Base-by-base conservation (phyloP, 2,888 invertebrate genomes). In the Galerucella pusilla region DNA sequence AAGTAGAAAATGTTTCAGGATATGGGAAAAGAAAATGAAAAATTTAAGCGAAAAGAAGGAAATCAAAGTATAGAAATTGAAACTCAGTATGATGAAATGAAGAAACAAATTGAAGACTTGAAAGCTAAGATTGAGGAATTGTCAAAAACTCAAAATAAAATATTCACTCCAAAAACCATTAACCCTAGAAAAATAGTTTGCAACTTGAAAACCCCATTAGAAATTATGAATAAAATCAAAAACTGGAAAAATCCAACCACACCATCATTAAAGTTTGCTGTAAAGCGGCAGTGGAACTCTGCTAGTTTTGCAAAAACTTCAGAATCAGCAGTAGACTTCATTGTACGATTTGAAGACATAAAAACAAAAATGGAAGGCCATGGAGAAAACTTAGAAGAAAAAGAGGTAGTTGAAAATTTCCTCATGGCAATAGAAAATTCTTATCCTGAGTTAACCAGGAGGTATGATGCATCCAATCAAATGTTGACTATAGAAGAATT, bases 381-480 rank as follows among this genome's bases (percentile, higher is more conserved):
- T 54, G 54, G 54, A 54, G 54, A 16, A 3, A 54, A 14, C 54
- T 54, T 54, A 54, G 2, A 54, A n/a, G 54, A 54, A 54, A 54
- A 54, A 54, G 54, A 54, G 5, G 54, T 54, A 6, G 54, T 54
- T 54, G 54, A 54, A n/a, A n/a, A 16, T 54, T 54, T 54, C 2
- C 16, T 54, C 54, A 54, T 54, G 54, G 54, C 54, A 54, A 54
- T 54, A 16, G 54, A 54, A n/a, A 54, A 54, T n/a, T 54, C 54
- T n/a, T 54, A 54, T 54, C 54, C 54, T 54, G 7, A 54, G 54
- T 54, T 54, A 54, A 54, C 54, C 14, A n/a, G 54, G 54, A 54
- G 54, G 54, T 54, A 54, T 54, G 54, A 54, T 54, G 16, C 54
- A 5, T 54, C 54, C 16, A 54, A 54, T 7, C 14, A 54, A 54